Base-by-base conservation (phyloP, 2,797 vertebrate genomes). In the Sphaeramia orbicularis region DNA sequence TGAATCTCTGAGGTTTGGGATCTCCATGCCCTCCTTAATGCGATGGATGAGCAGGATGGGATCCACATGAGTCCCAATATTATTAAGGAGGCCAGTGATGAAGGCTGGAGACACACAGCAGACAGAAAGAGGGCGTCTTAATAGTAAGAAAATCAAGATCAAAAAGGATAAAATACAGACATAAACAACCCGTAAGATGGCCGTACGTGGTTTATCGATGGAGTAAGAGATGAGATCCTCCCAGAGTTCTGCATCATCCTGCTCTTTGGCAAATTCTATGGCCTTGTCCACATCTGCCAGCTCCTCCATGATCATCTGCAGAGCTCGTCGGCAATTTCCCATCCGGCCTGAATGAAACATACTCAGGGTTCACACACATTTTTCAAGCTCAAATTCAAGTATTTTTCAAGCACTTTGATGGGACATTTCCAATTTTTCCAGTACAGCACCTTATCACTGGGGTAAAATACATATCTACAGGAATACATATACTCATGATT, bases 281-380 rank as follows among this genome's bases (percentile, higher is more conserved):
- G 98, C 98, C 86, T 99, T 99, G 87, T 99, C 98, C 60, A 99
- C 98, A 5, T 99, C 92, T 27, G 87, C 94, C 71, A 99, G 71
- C 82, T 99, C 97, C 85, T 98, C 96, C 97, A 99, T 99, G 86
- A 99, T 99, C 98, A 99, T 99, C 94, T 99, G 98, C 71, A 99
- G 88, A 14, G 98, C 98, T 38, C 95, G 95, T 56, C 96, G 95
- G 76, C 97, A 98, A 84, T 99, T 99, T 36, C 98, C 98, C 98
- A 99, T 99, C 75, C 98, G 93, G 89, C 98, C 98, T 99, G 79
- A 4, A n/a, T 54, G 69, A 9, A 19, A 53, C 36, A 56, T 6
- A 15, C 18, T 24, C 21, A 4, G 4, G 4, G 21, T 24, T 24
- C 21, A 24, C 4, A 10, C 15, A 44, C 42, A 44, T 24, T 24